Evolutionary conservation across 2,888 invertebrate species (phyloP).

Genomic region (Papilio demoleus): DNA sequence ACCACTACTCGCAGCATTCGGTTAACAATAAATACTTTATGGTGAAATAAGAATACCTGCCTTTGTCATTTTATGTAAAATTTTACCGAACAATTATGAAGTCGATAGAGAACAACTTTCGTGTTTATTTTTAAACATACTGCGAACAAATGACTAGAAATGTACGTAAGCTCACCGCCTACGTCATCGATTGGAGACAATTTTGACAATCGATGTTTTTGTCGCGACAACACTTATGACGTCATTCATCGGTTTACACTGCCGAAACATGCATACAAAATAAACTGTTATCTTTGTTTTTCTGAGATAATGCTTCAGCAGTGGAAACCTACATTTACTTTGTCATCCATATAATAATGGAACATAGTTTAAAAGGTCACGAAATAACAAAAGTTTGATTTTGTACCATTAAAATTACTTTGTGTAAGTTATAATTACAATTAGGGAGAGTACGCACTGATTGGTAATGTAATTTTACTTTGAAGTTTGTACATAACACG

Average conservation of each 20-base stretch:
- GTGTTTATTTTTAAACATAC: conserved; percentile 5
- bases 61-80: neutral
- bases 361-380: too few species aligned
- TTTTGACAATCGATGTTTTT: neutral
- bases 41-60: neutral
- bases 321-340: neutral
- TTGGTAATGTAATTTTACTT: too few species aligned
- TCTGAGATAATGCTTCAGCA: too few species aligned
- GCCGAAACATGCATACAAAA: neutral
- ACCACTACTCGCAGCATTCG: neutral
- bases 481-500: too few species aligned
- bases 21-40: neutral
- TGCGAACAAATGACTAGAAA: neutral
- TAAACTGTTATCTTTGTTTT: too few species aligned
- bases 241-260: neutral
- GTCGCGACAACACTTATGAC: neutral
- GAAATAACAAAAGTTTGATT: too few species aligned
- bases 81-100: neutral
- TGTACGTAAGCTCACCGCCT: neutral
- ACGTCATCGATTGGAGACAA: neutral
- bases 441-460: too few species aligned
- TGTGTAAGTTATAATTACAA: too few species aligned
- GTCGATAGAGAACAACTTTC: conserved; percentile 1
- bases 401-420: too few species aligned
- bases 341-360: neutral